phyloP scores from a whole-genome alignment of 2,888 invertebrate genomes.

The Branchellion lobata region DNA sequence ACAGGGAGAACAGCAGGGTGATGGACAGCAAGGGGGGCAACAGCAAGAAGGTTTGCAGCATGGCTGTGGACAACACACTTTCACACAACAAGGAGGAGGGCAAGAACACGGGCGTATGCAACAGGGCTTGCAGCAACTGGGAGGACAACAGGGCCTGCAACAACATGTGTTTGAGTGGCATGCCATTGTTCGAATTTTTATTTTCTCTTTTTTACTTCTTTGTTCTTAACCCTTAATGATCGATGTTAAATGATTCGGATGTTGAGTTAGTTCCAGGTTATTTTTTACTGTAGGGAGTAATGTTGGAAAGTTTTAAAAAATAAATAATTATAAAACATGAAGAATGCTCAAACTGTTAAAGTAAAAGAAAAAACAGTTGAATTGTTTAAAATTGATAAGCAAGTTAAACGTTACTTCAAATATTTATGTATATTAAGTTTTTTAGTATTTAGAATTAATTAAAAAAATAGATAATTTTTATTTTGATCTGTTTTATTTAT shows the following conservation, averaged over 20 bases:
- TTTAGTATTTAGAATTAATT: too few relatives aligned
- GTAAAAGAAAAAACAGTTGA: too few relatives aligned
- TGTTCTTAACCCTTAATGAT: neutral
- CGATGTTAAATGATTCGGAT: neutral
- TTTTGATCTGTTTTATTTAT: too few relatives aligned
- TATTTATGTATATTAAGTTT: too few relatives aligned
- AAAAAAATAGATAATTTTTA: too few relatives aligned
- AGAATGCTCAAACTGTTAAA: too few relatives aligned
- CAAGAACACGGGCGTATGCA: conserved; percentile 30
- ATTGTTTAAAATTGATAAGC: too few relatives aligned
- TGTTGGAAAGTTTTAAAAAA: too few relatives aligned
- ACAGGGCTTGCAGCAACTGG: neutral
- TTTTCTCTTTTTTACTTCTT: neutral
- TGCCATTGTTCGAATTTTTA: neutral
- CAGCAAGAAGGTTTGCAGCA: conserved; percentile 30
- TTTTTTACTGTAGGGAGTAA: neutral
- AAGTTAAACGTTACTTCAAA: too few relatives aligned
- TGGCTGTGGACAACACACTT: conserved; percentile 24
- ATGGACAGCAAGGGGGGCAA: neutral
- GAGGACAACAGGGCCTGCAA: conserved; percentile 27
- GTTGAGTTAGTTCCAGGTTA: neutral
- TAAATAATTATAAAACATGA: too few relatives aligned
- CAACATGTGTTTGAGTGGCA: conserved; percentile 11
- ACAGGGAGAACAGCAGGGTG: neutral
- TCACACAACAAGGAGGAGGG: neutral